Evolutionary conservation across 1,140 invertebrate genomes (phyloP).

Genomic region (Brachionus manjavacas): DNA sequence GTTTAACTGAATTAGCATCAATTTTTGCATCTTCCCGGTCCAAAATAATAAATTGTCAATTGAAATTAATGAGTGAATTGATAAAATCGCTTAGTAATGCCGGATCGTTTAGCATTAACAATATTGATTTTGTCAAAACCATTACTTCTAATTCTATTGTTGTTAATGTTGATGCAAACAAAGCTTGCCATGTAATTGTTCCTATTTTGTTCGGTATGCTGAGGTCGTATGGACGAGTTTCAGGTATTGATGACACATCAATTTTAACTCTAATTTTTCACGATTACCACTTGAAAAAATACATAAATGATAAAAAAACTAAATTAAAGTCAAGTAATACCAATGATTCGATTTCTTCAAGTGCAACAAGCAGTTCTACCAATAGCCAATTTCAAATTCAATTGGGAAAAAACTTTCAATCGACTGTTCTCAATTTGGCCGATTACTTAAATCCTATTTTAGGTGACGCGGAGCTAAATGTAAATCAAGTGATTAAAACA

Average conservation of each 20-base stretch:
- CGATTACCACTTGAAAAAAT: background rate
- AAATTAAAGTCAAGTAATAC: background rate
- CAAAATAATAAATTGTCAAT: slow-evolving; percentile 47
- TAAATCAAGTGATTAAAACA: background rate
- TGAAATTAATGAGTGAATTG: slow-evolving; percentile 46
- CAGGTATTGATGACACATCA: background rate
- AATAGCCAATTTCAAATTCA: background rate
- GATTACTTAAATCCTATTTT: slow-evolving; percentile 39
- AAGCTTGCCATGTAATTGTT: slow-evolving; percentile 6
- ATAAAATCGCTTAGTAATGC: slow-evolving; percentile 43
- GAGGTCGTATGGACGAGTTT: slow-evolving; percentile 16
- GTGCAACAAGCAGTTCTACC: background rate
- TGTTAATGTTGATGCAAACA: slow-evolving; percentile 15
- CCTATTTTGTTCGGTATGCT: slow-evolving; percentile 11
- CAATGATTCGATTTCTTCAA: slow-evolving; percentile 1
- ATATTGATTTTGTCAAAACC: slow-evolving; percentile 31
- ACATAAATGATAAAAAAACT: background rate
- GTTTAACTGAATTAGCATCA: slow-evolving; percentile 49
- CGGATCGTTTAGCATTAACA: background rate
- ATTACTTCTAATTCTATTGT: slow-evolving; percentile 27
- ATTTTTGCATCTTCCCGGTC: slow-evolving; percentile 46
- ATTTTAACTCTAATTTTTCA: slow-evolving; percentile 36
- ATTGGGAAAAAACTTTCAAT: background rate
- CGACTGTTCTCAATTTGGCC: slow-evolving; percentile 13
- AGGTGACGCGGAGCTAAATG: background rate